phyloP scores from a whole-genome alignment of 2,888 invertebrate species.

The Tillus elongatus region DNA sequence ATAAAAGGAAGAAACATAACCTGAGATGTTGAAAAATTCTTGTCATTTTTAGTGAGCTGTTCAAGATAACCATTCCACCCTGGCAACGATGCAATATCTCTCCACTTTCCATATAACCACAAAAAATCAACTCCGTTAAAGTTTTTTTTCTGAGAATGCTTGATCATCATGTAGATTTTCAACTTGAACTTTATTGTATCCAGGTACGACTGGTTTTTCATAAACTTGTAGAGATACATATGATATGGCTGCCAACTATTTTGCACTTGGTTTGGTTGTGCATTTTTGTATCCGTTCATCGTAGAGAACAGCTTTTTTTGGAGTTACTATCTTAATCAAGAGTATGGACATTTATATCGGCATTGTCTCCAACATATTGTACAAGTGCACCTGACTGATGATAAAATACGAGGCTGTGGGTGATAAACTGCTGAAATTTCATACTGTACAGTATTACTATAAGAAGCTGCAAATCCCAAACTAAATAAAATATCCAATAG shows the following conservation, averaged over 20 bases:
- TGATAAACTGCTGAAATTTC: constrained; percentile 31
- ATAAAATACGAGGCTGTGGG: constrained; percentile 31
- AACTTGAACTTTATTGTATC: constrained; percentile 20
- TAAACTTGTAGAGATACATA: constrained; percentile 20
- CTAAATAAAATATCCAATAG: constrained; percentile 29
- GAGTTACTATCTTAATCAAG: constrained; percentile 27
- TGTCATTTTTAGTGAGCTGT: constrained; percentile 24
- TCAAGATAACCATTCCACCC: constrained; percentile 34
- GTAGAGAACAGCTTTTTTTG: constrained; percentile 23
- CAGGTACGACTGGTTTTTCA: constrained; percentile 21
- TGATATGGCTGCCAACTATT: constrained; percentile 22
- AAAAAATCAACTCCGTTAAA: constrained; percentile 15
- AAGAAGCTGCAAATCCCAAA: constrained; percentile 33
- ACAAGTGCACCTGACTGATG: constrained; percentile 30
- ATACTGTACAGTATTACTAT: constrained; percentile 22
- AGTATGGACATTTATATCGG: too few relatives aligned
- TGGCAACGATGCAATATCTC: constrained; percentile 25
- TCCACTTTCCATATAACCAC: constrained; percentile 30
- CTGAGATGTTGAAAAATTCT: constrained; percentile 11
- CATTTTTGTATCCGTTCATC: constrained; percentile 26
- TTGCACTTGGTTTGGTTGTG: constrained; percentile 26
- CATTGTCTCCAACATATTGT: constrained; percentile 30
- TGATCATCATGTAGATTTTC: constrained; percentile 17
- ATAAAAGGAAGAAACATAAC: constrained; percentile 12
- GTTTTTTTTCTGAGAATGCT: constrained; percentile 8